Percentiles rank a stretch among this genome's conserved stretches.
Conservation (phyloP, 1,140 invertebrate genomes). For the Apis laboriosa region DNA sequence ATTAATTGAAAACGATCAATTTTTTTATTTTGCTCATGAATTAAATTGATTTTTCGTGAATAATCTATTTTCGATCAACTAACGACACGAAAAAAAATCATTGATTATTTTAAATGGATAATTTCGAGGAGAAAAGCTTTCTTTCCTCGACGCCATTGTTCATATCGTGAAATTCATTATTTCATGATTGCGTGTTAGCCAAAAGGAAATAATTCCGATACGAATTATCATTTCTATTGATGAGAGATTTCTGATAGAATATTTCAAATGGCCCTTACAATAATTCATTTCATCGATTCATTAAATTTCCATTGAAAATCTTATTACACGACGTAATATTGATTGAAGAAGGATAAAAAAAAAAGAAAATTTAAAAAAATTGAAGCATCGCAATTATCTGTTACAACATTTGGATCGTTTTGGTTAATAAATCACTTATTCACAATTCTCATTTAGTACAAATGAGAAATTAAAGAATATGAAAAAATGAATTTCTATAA, state of each 20-base stretch:
- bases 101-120: background rate
- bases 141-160: conserved; percentile 15
- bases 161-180: conserved; percentile 50
- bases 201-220: conserved; percentile 42
- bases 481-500: no score
- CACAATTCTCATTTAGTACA: no score
- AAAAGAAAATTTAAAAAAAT: background rate
- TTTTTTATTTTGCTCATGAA: no score
- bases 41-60: no score
- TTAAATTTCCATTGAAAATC: conserved; percentile 41
- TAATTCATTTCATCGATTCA: conserved; percentile 42
- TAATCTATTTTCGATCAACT: no score
- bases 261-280: conserved; percentile 21
- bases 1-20: no score
- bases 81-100: no score
- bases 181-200: conserved; percentile 47
- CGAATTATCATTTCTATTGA: background rate
- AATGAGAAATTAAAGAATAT: no score
- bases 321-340: conserved; percentile 29
- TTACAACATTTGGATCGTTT: no score
- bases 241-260: conserved; percentile 38
- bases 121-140: conserved; percentile 10
- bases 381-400: no score
- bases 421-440: no score
- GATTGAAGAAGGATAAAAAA: conserved; percentile 44